Evolutionary conservation across 1,140 invertebrate genomes (phyloP).

Genomic region (Camponotus pennsylvanicus): DNA sequence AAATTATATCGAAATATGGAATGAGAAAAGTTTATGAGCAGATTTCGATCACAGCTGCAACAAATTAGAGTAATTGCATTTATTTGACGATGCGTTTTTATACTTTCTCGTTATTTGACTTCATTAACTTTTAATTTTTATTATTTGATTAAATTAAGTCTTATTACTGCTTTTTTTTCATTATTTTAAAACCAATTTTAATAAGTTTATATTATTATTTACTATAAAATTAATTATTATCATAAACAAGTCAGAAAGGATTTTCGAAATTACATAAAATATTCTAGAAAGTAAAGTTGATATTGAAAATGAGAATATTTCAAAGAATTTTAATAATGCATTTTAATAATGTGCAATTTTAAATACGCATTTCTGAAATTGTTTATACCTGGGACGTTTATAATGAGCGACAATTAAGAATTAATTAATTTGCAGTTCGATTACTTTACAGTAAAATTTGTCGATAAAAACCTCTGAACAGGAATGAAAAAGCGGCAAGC

Average conservation of each 20-base stretch:
- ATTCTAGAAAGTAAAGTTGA: neutral
- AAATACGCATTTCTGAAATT: neutral
- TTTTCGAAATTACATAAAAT: neutral
- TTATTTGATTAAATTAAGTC: neutral
- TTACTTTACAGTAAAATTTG: conserved; percentile 10
- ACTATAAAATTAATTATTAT: conserved; percentile 1
- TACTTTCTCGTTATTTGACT: too few relatives aligned
- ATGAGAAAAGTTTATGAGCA: conserved; percentile 13
- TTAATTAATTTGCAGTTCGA: conserved; percentile 4
- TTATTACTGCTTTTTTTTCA: neutral
- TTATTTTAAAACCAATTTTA: neutral
- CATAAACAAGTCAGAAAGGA: neutral
- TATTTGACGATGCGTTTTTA: neutral
- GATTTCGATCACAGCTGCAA: neutral
- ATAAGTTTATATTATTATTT: neutral
- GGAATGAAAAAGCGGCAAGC: neutral
- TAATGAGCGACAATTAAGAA: neutral
- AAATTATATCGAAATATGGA: conserved; percentile 33
- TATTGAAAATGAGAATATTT: neutral
- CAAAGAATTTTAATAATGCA: neutral
- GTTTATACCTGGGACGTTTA: neutral
- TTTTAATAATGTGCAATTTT: too few relatives aligned
- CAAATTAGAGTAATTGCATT: conserved; percentile 6
- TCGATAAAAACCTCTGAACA: neutral
- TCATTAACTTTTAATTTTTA: neutral